Evolutionary conservation across 2,797 vertebrate species (phyloP).

Genomic region (Cephalopachus bancanus): DNA sequence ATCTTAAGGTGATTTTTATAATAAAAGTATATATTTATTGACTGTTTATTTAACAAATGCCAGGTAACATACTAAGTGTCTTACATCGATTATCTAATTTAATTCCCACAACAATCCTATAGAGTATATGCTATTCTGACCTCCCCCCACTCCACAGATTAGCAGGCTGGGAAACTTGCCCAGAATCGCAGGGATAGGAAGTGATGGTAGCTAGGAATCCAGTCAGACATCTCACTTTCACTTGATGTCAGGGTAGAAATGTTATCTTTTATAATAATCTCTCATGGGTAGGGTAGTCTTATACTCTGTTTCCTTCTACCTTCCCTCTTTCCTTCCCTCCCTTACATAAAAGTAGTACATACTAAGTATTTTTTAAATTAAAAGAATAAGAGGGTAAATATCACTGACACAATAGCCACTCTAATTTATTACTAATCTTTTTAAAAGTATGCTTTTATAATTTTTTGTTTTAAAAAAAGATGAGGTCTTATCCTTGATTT

Average conservation of each 20-base stretch:
- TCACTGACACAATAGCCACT: slow-evolving; percentile 29
- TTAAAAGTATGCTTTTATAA: neutral
- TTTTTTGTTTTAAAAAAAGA: slow-evolving; percentile 62
- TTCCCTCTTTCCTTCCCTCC: neutral
- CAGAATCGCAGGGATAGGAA: neutral
- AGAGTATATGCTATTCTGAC: neutral
- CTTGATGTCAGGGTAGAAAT: slow-evolving; percentile 7
- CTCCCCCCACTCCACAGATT: neutral
- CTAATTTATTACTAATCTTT: slow-evolving; percentile 30
- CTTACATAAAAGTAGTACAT: neutral
- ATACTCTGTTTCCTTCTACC: neutral
- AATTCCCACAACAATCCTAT: neutral
- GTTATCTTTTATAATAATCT: slow-evolving; percentile 51
- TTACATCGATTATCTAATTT: neutral
- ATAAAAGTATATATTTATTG: slow-evolving; percentile 21
- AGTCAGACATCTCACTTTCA: neutral
- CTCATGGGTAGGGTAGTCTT: neutral
- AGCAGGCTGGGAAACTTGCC: neutral
- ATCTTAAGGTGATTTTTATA: slow-evolving; percentile 55
- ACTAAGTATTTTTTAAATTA: slow-evolving; percentile 46
- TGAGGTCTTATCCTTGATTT: neutral
- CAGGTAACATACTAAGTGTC: neutral
- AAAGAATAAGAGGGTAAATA: neutral
- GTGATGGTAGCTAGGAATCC: neutral
- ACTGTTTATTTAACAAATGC: neutral